Evolutionary conservation across 2,888 invertebrate species (phyloP), one percentile per base, ranked within the genome.

Genomic region (Parnassius mnemosyne): DNA sequence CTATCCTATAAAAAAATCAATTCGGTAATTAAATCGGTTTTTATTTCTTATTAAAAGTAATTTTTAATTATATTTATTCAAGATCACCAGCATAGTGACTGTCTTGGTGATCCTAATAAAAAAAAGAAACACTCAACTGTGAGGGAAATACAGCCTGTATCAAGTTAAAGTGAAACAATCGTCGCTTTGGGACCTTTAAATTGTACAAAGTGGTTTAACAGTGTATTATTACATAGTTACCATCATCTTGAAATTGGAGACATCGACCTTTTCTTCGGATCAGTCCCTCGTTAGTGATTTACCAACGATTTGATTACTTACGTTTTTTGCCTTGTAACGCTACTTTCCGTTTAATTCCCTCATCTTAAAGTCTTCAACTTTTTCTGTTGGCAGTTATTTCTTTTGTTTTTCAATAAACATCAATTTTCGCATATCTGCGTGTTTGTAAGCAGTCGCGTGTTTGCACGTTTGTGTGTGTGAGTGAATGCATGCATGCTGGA

Each of bases 211-310:
- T 42, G 25, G 49, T 52, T 34, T 46, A 54, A 34, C 44, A 25
- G 49, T n/a, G 25, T 50, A 25, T 34, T 34, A 34, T 51, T 55
- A 50, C 54, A 54, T 13, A 53, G 42, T 49, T 49, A 49, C 61
- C 64, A 65, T 69, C 69, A 65, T 71, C 67, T 69, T 63, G 69
- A 76, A 76, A 72, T 71, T 64, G 55, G 65, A 75, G 70, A 76
- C 75, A 73, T 74, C 74, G 75, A 71, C 68, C 71, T 72, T 70
- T 69, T 41, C 25, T 56, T 63, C 13, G 52, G 42, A 46, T 57
- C 54, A 49, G 20, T 55, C 56, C 54, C 60, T 58, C 53, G 62
- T 61, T 58, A 57, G 61, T 55, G 53, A 65, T 60, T 63, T 57
- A 60, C 46, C 44, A 47, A 53, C 50, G 61, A 53, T 60, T 55